A percentile compares a stretch with the other conserved stretches of the same genome.
Evolutionary conservation across 2,113 vertebrate species (phyloP).

Genomic region (Motacilla alba): DNA sequence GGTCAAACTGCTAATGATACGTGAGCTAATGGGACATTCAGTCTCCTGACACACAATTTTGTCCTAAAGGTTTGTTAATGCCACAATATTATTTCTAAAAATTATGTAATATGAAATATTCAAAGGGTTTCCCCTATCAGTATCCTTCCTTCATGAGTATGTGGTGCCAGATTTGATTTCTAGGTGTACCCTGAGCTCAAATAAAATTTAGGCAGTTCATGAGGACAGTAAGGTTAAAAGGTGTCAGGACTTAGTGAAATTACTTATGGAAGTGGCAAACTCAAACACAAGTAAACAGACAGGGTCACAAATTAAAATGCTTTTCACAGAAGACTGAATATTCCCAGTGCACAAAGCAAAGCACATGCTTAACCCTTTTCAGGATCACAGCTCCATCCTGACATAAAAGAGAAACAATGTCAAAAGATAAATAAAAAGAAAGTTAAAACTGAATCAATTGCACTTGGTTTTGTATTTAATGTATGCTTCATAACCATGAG

Average conservation of each 20-base stretch:
- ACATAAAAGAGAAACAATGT: not conserved
- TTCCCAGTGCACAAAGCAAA: not conserved
- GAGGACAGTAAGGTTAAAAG: not conserved
- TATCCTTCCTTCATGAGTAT: not conserved
- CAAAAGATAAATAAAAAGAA: not conserved
- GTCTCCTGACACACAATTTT: not conserved
- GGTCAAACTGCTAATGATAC: not conserved
- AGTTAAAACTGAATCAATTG: not conserved
- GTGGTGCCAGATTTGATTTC: not conserved
- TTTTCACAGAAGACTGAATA: not conserved
- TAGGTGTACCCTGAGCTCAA: not conserved
- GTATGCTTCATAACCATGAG: not conserved
- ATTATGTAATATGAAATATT: not conserved
- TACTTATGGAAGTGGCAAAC: not conserved
- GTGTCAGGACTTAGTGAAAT: not conserved
- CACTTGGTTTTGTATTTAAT: not conserved
- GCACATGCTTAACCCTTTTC: not conserved
- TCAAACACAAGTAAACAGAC: not conserved
- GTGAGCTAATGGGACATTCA: not conserved
- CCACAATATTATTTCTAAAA: not conserved
- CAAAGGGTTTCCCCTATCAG: not conserved
- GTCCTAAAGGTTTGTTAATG: not conserved
- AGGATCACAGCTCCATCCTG: not conserved
- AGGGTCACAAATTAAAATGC: not conserved
- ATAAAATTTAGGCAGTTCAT: not conserved